A percentile compares a stretch with the other conserved stretches of the same genome.
Evolutionary conservation across 2,888 invertebrate genomes (phyloP).

Genomic region (Athalia circularis): DNA sequence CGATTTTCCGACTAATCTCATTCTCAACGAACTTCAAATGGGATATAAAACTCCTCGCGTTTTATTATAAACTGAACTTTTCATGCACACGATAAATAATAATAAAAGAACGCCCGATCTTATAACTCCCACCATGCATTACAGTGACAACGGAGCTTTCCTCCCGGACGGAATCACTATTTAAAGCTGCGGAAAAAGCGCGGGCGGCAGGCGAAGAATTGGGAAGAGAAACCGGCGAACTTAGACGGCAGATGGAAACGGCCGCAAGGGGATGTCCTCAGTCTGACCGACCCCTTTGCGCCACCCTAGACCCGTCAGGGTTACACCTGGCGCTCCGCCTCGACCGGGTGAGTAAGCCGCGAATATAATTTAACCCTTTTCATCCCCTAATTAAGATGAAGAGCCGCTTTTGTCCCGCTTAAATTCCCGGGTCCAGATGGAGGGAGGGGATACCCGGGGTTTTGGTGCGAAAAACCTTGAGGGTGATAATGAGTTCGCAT

Average conservation of each 20-base stretch:
- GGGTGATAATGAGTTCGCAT: conserved; percentile 8
- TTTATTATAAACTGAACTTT: no score
- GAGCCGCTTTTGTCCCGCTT: conserved; percentile 41
- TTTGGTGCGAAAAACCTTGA: background rate
- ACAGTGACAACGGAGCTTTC: conserved; percentile 79
- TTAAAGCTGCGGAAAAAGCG: conserved; percentile 77
- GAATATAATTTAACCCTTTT: conserved; percentile 48
- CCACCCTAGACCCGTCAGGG: conserved; percentile 83
- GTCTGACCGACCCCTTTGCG: conserved; percentile 85
- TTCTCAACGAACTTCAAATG: no score
- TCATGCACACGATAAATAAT: no score
- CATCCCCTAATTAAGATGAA: conserved; percentile 49
- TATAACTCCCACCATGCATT: conserved; percentile 53
- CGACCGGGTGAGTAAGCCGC: conserved; percentile 76
- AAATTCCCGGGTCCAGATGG: conserved; percentile 3
- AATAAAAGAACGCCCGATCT: background rate
- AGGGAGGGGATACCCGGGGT: background rate
- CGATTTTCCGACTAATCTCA: no score
- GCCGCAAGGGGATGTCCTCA: conserved; percentile 81
- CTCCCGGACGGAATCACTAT: conserved; percentile 76
- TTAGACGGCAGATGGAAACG: conserved; percentile 78
- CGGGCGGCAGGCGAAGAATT: conserved; percentile 76
- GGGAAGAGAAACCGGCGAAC: conserved; percentile 78
- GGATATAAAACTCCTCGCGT: no score
- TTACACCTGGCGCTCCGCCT: conserved; percentile 80